Evolutionary conservation across 1,140 invertebrate genomes (phyloP), one percentile per base, ranked within the genome.

Genomic region (Mamestra configurata): DNA sequence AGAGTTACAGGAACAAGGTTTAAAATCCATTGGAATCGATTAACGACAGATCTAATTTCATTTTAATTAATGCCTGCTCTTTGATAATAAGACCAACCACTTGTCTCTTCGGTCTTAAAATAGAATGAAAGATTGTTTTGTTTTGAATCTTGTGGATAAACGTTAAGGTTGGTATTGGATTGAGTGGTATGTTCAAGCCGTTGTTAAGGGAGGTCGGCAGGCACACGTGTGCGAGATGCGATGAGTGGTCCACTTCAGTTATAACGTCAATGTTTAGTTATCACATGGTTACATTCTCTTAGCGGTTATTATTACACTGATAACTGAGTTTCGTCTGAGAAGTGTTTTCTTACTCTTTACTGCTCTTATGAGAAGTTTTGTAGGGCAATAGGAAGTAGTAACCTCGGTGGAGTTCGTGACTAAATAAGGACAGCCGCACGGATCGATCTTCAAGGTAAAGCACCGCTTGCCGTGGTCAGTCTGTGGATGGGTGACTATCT

Each of bases 11-110:
- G 1, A 13, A 37, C 24, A 71, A n/a, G 7, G 68, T 51, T 35
- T 0, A 51, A 27, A 51, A 31, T 71, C 20, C 20, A 18, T 43
- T 24, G 72, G 27, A 5, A 22, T 15, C 7, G 13, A 20, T 15
- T 5, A 43, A 11, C 11, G 7, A 15, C 18, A 68, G 76, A 15
- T 77, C 76, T 77, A 77, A 77, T 77, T 77, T 77, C 76, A 77
- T 77, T 66, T 77, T 77, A 77, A 77, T 77, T 66, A 68, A 77
- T 77, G 76, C 76, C 64, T 73, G 31, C 76, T 53, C 76, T 77
- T 77, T 68, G 40, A 77, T 77, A 77, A 68, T 71, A 71, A 61
- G 18, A 68, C 18, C 24, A 68, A 51, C 76, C 76, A 77, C 76
- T 77, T 77, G 46, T 77, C 76, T 55, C n/a, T 77, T 57, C 20